Evolutionary conservation across 2,797 vertebrate genomes (phyloP).

Genomic region (Tamandua tetradactyla): DNA sequence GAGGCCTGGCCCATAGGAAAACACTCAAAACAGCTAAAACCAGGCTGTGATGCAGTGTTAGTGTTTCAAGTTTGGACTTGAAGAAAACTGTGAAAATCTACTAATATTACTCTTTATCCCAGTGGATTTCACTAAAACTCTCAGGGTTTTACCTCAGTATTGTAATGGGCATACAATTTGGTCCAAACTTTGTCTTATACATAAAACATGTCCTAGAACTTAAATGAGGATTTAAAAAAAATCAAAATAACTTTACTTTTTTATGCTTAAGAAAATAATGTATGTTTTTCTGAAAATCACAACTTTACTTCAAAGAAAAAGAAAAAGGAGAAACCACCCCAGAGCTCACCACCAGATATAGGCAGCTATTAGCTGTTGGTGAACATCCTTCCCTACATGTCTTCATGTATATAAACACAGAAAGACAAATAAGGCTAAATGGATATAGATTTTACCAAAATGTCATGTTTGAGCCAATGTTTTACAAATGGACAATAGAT

Average conservation of each 20-base stretch:
- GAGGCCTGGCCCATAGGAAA: neutral
- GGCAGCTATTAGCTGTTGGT: neutral
- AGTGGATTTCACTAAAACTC: neutral
- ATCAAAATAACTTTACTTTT: slow-evolving; percentile 36
- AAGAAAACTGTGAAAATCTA: neutral
- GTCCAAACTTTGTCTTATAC: neutral
- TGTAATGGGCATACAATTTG: neutral
- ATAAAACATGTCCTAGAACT: neutral
- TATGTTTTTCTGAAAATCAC: neutral
- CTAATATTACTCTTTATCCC: neutral
- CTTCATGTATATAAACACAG: neutral
- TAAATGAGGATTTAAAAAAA: neutral
- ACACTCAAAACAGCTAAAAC: neutral
- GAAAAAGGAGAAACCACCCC: neutral
- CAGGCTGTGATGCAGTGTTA: neutral
- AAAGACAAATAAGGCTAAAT: neutral
- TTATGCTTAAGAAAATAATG: neutral
- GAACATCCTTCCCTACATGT: neutral
- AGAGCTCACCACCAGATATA: neutral
- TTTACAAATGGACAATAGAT: slow-evolving; percentile 10
- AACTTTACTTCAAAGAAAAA: neutral
- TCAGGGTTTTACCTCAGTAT: neutral
- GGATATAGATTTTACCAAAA: neutral
- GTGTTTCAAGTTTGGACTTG: neutral
- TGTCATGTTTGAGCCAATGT: neutral